Percentiles rank a stretch among this genome's conserved stretches.
These are phyloP conservation scores for Saiga tatarica DNA, from an alignment of 2,113 vertebrate genomes.

Conservation along the genomic window DNA sequence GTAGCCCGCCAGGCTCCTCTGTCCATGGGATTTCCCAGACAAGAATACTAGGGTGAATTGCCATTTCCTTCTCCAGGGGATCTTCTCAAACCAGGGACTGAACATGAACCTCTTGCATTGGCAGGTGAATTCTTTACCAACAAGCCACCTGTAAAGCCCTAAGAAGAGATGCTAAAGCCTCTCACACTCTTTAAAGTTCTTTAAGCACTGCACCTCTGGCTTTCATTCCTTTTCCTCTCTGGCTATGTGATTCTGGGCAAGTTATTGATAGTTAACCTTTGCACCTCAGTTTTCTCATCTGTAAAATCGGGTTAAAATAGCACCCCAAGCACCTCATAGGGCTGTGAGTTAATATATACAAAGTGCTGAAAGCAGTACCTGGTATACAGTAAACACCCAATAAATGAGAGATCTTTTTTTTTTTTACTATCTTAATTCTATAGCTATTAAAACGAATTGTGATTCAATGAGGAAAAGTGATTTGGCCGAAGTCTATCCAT, in stretches of 20 bases:
- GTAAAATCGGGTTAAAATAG: background rate
- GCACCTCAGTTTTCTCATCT: background rate
- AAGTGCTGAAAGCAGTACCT: background rate
- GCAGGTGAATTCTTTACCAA: background rate
- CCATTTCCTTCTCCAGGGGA: background rate
- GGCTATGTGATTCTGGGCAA: background rate
- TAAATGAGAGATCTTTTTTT: background rate
- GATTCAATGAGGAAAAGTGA: slow-evolving; percentile 1
- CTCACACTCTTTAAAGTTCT: background rate
- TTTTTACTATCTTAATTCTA: background rate
- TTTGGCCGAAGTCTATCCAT: slow-evolving; percentile 24
- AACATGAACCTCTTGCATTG: background rate
- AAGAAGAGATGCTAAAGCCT: background rate
- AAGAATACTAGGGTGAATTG: background rate
- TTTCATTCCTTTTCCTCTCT: background rate
- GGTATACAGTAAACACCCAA: background rate
- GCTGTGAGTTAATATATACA: background rate
- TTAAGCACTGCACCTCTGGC: background rate
- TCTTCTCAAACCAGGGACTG: background rate
- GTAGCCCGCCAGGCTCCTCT: background rate
- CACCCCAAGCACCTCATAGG: background rate
- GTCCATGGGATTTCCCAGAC: background rate
- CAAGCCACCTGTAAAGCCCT: background rate
- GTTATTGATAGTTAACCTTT: background rate
- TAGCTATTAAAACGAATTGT: slow-evolving; percentile 41